Conservation (phyloP, 2,113 vertebrate genomes). For the Chlamydotis undulata region DNA sequence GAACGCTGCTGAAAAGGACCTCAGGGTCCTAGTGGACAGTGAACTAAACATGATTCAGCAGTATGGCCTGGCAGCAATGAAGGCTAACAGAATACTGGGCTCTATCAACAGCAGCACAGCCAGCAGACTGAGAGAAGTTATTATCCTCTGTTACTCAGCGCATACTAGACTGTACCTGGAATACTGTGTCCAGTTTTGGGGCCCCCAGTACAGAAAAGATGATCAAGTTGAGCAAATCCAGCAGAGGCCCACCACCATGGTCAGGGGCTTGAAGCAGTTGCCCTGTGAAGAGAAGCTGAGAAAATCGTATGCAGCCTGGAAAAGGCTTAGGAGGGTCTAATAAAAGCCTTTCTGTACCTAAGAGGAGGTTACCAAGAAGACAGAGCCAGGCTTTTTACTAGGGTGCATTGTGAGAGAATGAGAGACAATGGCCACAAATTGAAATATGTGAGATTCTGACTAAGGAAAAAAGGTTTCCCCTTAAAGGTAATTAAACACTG, state of each 20-base stretch:
- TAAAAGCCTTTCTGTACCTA: background rate
- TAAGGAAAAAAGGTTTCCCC: background rate
- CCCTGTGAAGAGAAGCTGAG: background rate
- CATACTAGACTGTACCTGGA: background rate
- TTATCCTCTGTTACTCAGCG: background rate
- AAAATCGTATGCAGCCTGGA: background rate
- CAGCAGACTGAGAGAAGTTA: background rate
- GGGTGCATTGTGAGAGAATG: background rate
- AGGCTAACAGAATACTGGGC: background rate
- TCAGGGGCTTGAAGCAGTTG: background rate
- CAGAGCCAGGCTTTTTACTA: background rate
- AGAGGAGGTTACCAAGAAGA: background rate
- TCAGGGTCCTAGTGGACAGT: background rate
- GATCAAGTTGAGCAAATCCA: background rate
- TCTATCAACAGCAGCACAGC: background rate
- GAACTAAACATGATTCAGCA: background rate
- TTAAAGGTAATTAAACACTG: background rate
- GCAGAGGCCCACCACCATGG: background rate
- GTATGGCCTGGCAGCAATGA: background rate
- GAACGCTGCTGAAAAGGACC: background rate
- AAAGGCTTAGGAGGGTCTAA: background rate
- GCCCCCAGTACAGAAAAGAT: background rate
- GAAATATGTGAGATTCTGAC: background rate
- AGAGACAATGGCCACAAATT: background rate
- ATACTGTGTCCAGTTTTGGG: background rate